A percentile compares a stretch with the other conserved stretches of the same genome.
These are phyloP conservation scores for Nephila pilipes DNA, from an alignment of 1,140 invertebrate species.

Conservation along the genomic window DNA sequence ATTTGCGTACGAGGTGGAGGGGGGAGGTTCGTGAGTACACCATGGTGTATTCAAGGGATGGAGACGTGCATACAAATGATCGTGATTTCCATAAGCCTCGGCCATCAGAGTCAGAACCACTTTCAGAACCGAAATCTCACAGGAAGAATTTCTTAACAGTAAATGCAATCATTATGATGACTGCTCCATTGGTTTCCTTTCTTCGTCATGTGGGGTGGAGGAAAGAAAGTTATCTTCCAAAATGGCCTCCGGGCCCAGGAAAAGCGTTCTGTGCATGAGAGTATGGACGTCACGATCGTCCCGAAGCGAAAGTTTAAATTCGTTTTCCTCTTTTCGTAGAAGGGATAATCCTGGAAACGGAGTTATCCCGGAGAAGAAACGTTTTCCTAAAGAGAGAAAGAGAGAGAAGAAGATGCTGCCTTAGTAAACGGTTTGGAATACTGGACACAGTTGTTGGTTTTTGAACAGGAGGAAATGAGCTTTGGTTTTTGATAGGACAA, in stretches of 20 bases:
- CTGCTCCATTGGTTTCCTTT: constrained; percentile 61
- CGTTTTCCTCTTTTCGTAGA: constrained; percentile 37
- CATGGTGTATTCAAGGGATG: neutral
- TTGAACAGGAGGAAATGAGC: neutral
- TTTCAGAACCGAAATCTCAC: neutral
- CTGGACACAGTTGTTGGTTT: neutral
- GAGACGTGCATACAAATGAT: constrained; percentile 54
- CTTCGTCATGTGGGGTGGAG: neutral
- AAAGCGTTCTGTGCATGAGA: neutral
- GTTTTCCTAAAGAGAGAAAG: neutral
- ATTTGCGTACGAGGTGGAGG: constrained; percentile 32
- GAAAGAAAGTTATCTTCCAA: constrained; percentile 39
- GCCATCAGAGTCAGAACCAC: neutral
- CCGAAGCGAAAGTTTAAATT: constrained; percentile 66
- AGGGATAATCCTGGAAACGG: constrained; percentile 57
- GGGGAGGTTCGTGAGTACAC: neutral
- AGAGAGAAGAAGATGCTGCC: neutral
- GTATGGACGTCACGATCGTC: constrained; percentile 65
- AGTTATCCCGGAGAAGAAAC: constrained; percentile 27
- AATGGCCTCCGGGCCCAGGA: constrained; percentile 36
- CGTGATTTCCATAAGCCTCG: constrained; percentile 58
- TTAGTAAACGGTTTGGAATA: neutral
- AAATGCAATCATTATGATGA: constrained; percentile 70
- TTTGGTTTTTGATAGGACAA: neutral
- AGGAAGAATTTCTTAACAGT: constrained; percentile 63